Base-by-base conservation (phyloP, 2,888 invertebrate species). In the Lamproptera curius region DNA sequence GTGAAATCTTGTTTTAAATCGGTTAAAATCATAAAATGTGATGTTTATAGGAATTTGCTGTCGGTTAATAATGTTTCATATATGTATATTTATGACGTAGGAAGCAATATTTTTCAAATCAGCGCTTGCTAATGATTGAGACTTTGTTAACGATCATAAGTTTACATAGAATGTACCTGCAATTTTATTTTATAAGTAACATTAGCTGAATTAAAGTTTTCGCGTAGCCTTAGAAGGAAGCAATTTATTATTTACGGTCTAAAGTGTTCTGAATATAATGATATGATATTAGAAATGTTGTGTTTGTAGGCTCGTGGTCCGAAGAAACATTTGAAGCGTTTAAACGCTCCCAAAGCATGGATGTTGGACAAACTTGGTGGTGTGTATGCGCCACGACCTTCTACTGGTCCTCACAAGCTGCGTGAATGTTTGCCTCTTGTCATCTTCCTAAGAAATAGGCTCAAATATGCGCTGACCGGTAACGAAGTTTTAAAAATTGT, bases 341-440 rank as follows among this genome's bases (percentile, higher is more conserved):
- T 99, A 73, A 94, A 96, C 82, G 99, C 99, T 52, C 99, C 99
- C 9, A 98, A 98, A 89, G 97, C 99, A 95, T 99, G 99, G 99
- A 99, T 99, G 98, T 93, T 99, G 92, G 99, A 98, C 91, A 99
- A 99, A 89, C 90, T 99, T 69, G 97, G 97, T 58, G 99, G 99
- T 75, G 97, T 96, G 51, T 99, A 97, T 79, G 99, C 99, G 62
- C 99, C 99, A 56, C 94, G 98, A 70, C 99, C 99, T 54, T 96
- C 96, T 75, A 95, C 97, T 59, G 99, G 99, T 50, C 99, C 99
- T 52, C 99, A 99, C 91, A 98, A 97, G 85, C 88, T 98, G 62
- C 92, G 99, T 65, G 99, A 99, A 88, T 99, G 97, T 47, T 89
- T 99, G 61, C 99, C 99, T 20, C 89, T 99, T 58, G 95, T 98